These are phyloP conservation scores for Mechanitis messenoides DNA, from an alignment of 2,888 invertebrate species.

Conservation along the genomic window DNA sequence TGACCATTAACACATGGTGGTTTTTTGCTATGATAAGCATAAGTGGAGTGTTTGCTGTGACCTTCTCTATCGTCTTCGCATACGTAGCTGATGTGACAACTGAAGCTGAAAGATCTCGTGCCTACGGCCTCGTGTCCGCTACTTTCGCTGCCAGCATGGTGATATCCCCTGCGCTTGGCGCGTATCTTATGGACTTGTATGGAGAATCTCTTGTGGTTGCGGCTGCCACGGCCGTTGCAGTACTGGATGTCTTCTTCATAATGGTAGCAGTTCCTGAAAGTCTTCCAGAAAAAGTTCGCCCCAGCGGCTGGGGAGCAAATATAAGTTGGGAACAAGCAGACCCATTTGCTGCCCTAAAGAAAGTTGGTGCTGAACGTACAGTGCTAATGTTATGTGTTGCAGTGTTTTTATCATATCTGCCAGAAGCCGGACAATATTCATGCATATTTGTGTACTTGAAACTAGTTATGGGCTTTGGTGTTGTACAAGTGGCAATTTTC, in stretches of 20 bases:
- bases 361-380: conserved; percentile 96
- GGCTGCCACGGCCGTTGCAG: conserved; percentile 95
- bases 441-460: conserved; percentile 99
- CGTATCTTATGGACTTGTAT: conserved; percentile 90
- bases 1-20: conserved; percentile 99
- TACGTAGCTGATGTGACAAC: conserved; percentile 99
- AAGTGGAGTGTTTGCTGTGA: conserved; percentile 98
- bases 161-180: conserved; percentile 97
- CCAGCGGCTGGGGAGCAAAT: conserved; percentile 88
- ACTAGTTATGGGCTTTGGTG: conserved; percentile 97
- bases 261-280: conserved; percentile 99
- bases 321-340: conserved; percentile 99
- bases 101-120: conserved; percentile 94
- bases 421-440: conserved; percentile 99
- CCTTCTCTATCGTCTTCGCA: conserved; percentile 99
- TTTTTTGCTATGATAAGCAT: conserved; percentile 99
- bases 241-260: conserved; percentile 98
- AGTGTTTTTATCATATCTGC: conserved; percentile 97
- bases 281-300: conserved; percentile 91
- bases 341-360: conserved; percentile 94
- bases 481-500: conserved; percentile 96
- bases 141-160: conserved; percentile 99
- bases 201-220: conserved; percentile 93
- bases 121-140: conserved; percentile 98
- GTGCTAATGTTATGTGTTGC: conserved; percentile 97